Base-by-base conservation (phyloP, 1,140 invertebrate species). In the Scylla paramamosain region DNA sequence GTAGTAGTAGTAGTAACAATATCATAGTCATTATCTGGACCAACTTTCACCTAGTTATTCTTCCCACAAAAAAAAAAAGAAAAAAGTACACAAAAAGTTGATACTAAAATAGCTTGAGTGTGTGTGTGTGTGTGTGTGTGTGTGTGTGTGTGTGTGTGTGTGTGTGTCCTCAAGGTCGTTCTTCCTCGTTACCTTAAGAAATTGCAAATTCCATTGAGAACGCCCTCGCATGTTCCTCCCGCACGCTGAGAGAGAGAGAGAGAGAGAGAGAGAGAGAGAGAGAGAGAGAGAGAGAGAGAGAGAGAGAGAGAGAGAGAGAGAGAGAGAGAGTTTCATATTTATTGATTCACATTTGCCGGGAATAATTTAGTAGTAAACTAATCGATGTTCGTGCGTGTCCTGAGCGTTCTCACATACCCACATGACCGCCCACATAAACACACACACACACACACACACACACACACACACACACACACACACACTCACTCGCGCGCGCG, bases 111-210 rank as follows among this genome's bases (percentile, higher is more conserved):
- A 39, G 6, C 39, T 1, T 59, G 52, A 4, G 12, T 59, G 52
- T 59, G 52, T 14, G 12, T 90, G 88, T 94, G 52, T 93, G 84
- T 93, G 39, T 93, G 82, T 93, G 82, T 93, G 82, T 94, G 86
- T 94, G 86, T 94, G 86, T 94, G 86, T 94, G 86, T 94, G 86
- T 94, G 86, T 94, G 92, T 92, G 90, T 87, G 45, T 67, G 39
- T 93, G 28, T 25, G 39, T 16, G 29, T 48, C 12, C 31, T 29
- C 88, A 52, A 59, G 84, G 39, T 28, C 46, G 46, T 48, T 46
- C 46, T 28, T 25, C 31, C 29, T 87, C 84, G 31, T 4, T 87
- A 87, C 67, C n/a, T 77, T 20, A 77, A n/a, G 67, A 77, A 77
- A 77, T 77, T 29, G 39, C 87, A 48, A 46, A 89, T 25, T 48